These are phyloP conservation scores for Okamejei kenojei DNA, from an alignment of 2,797 vertebrate species.

Conservation along the genomic window DNA sequence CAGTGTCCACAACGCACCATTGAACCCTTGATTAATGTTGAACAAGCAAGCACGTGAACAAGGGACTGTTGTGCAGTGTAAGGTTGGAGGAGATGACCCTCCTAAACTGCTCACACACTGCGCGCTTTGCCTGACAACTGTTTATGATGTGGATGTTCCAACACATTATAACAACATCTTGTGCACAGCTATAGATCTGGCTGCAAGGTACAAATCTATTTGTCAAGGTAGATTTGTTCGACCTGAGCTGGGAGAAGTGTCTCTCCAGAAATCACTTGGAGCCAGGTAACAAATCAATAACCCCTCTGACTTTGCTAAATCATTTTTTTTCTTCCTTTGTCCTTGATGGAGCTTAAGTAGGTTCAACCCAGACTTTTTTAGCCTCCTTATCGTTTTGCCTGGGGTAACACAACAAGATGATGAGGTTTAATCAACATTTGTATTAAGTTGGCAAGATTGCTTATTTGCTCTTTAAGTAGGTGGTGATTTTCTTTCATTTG, in stretches of 20 bases:
- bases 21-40: neutral
- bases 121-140: neutral
- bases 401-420: neutral
- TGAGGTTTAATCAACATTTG: conserved; percentile 22
- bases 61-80: neutral
- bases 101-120: neutral
- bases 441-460: neutral
- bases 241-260: neutral
- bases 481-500: neutral
- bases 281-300: conserved; percentile 31
- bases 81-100: neutral
- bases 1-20: too few relatives aligned
- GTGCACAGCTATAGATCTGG: conserved; percentile 17
- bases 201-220: conserved; percentile 37
- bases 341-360: conserved; percentile 8
- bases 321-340: conserved; percentile 9
- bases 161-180: conserved; percentile 29
- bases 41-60: neutral
- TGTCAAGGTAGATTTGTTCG: conserved; percentile 16
- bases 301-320: conserved; percentile 31
- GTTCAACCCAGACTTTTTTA: neutral
- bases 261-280: conserved; percentile 12
- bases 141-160: conserved; percentile 26
- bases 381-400: neutral
- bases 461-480: neutral